These are phyloP conservation scores for Morpho deidamia DNA, from an alignment of 2,888 invertebrate genomes.

Conservation along the genomic window DNA sequence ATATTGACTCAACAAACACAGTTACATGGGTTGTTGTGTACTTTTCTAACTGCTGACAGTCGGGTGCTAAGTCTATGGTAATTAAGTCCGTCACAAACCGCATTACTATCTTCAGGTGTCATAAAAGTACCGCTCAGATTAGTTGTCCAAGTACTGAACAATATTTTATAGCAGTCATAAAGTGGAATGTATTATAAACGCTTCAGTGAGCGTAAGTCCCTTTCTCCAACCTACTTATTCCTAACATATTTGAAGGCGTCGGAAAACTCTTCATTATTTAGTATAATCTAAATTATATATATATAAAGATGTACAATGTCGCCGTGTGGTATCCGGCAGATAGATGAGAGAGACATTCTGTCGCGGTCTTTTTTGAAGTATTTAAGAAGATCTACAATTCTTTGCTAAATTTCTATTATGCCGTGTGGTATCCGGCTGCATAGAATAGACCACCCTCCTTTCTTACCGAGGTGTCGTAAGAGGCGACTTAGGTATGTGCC, in stretches of 20 bases:
- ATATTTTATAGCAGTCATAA: background rate
- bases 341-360: no score
- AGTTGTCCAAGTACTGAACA: slow-evolving; percentile 3
- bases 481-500: no score
- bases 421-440: no score
- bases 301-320: no score
- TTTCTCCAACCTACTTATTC: slow-evolving; percentile 20
- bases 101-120: background rate
- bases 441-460: no score
- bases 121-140: slow-evolving; percentile 9
- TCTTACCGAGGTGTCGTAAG: no score
- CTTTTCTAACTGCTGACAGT: slow-evolving; percentile 45
- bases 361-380: no score
- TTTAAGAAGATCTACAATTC: no score
- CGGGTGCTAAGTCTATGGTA: slow-evolving; percentile 42
- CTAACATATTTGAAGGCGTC: background rate
- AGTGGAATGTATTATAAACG: slow-evolving; percentile 13
- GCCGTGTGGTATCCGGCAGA: no score
- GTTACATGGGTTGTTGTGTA: slow-evolving; percentile 51
- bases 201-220: slow-evolving; percentile 20
- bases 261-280: background rate
- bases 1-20: slow-evolving; percentile 57
- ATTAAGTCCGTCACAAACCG: slow-evolving; percentile 38
- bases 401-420: no score
- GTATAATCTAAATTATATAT: no score